Evolutionary conservation across 2,113 vertebrate species (phyloP), one percentile per base, ranked within the genome.

Genomic region (Progne subis): DNA sequence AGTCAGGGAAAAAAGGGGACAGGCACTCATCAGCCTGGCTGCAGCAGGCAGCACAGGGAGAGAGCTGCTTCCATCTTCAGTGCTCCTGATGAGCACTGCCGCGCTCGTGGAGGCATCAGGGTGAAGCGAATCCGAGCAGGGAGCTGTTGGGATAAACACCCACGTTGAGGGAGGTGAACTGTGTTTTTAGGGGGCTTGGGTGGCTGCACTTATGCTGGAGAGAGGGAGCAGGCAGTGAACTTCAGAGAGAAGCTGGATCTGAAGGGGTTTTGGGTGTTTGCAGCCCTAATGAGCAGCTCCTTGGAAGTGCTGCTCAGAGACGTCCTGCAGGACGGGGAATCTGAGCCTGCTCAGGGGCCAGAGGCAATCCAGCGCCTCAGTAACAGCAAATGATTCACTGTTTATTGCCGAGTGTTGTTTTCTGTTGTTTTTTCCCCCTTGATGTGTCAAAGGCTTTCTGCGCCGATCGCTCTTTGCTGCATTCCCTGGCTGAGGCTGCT

Each of bases 381-480:
- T 18, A 50, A 29, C 10, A 37, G 60, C 56, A 82, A 77, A 63
- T 56, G 12, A 23, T 14, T 23, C 20, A 13, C 16, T 53, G 9
- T 37, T 81, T 75, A 18, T 47, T 77, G 74, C n/a, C 39, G 46
- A 52, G 55, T 16, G 18, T 41, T 19, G 32, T 12, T 18, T 10
- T 55, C 52, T 41, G 6, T 37, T 8, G 37, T 55, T 44, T 52
- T 44, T 70, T 18, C 37, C 37, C 11, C 50, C 34, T 63, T 12
- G 68, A 6, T 21, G 13, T 47, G 16, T 63, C 56, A 21, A 74
- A 69, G 32, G 23, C 39, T 91, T 71, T 75, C 77, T 86, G 80
- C 56, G 32, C 74, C 0, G 0, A 17, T 81, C 0, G 0, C 24
- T 84, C 60, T 44, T 46, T 67, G 65, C 86, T 91, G 84, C 24